Evolutionary conservation across 2,113 vertebrate genomes (phyloP).

Genomic region (Echinops telfairi): DNA sequence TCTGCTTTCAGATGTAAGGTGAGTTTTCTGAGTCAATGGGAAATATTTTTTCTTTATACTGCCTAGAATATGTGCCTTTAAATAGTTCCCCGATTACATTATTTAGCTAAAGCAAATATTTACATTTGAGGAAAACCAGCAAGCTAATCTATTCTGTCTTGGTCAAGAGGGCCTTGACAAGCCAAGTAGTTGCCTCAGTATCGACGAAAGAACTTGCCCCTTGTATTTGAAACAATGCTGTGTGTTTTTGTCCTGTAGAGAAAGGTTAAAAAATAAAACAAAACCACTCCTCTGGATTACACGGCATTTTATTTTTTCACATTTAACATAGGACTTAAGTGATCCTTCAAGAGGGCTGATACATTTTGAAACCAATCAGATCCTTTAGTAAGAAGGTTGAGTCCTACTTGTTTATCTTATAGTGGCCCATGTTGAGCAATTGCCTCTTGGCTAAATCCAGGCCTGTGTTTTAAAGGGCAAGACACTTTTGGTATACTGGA

Average conservation of each 20-base stretch:
- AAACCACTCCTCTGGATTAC: slow-evolving; percentile 51
- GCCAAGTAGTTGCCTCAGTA: background rate
- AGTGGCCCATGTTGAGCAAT: slow-evolving; percentile 67
- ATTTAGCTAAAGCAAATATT: slow-evolving; percentile 59
- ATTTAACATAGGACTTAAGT: slow-evolving; percentile 35
- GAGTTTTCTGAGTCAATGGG: slow-evolving; percentile 46
- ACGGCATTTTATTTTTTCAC: slow-evolving; percentile 63
- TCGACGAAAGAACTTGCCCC: slow-evolving; percentile 7
- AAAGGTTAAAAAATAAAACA: slow-evolving; percentile 53
- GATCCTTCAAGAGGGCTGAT: slow-evolving; percentile 62
- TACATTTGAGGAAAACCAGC: slow-evolving; percentile 60
- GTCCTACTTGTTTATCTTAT: slow-evolving; percentile 64
- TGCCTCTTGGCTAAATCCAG: slow-evolving; percentile 56
- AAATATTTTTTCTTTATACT: slow-evolving; percentile 58
- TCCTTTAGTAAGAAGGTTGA: slow-evolving; percentile 66
- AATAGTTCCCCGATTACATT: slow-evolving; percentile 31
- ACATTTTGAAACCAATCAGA: slow-evolving; percentile 69
- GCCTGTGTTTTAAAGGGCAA: slow-evolving; percentile 69
- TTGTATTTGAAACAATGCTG: slow-evolving; percentile 3
- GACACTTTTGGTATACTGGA: slow-evolving; percentile 23
- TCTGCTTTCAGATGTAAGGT: slow-evolving; percentile 19
- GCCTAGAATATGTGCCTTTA: background rate
- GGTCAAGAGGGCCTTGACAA: background rate
- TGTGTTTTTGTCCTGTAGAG: background rate
- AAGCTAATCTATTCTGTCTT: background rate